phyloP scores from a whole-genome alignment of 2,888 invertebrate species.

The Folsomia candida region DNA sequence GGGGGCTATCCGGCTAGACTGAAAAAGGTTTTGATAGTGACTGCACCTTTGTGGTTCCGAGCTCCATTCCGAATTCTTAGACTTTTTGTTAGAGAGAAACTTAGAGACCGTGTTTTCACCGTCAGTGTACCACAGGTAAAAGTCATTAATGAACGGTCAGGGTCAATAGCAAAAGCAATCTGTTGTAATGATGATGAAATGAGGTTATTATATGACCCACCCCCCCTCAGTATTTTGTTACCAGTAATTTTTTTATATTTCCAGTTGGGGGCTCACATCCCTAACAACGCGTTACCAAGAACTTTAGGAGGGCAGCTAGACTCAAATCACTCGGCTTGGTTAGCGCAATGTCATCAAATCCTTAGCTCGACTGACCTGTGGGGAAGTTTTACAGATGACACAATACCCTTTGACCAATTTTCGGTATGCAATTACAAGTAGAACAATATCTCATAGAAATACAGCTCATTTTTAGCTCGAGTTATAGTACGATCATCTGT shows the following conservation, averaged over 20 bases:
- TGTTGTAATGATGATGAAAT: neutral
- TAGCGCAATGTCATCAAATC: constrained; percentile 61
- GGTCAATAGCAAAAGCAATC: neutral
- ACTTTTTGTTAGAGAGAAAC: constrained; percentile 90
- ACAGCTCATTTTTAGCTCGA: too few relatives aligned
- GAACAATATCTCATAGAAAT: too few relatives aligned
- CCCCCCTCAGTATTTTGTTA: neutral
- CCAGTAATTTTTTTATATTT: neutral
- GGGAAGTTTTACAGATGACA: constrained; percentile 47
- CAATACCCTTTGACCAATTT: constrained; percentile 33
- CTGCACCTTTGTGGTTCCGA: constrained; percentile 97
- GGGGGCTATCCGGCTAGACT: constrained; percentile 95
- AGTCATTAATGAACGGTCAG: too few relatives aligned
- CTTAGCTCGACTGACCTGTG: constrained; percentile 49
- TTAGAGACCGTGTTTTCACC: constrained; percentile 91
- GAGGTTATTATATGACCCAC: neutral
- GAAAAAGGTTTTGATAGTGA: constrained; percentile 94
- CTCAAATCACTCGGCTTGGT: constrained; percentile 88
- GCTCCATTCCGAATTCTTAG: constrained; percentile 94
- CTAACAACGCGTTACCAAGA: constrained; percentile 79
- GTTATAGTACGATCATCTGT: too few relatives aligned
- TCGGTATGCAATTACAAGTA: neutral
- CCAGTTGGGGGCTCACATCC: constrained; percentile 78
- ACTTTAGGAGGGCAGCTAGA: constrained; percentile 84
- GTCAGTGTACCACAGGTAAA: constrained; percentile 80